phyloP scores from a whole-genome alignment of 2,113 vertebrate genomes.

The Gallinago media region DNA sequence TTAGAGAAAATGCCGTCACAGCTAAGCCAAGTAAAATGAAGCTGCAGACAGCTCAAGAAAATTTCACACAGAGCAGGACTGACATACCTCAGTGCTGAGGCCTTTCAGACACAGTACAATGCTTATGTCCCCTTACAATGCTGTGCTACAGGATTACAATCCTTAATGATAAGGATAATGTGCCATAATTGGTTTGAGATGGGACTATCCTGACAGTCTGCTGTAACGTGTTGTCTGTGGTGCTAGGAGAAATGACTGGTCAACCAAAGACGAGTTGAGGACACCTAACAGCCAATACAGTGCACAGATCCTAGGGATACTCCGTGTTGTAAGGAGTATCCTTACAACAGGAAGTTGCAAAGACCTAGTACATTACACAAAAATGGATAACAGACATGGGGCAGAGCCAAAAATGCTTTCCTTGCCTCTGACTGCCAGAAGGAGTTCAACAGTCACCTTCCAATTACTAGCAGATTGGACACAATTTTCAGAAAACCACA shows the following conservation, averaged over 20 bases:
- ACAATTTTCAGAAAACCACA: not conserved
- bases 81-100: not conserved
- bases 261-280: not conserved
- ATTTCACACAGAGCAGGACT: not conserved
- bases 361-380: not conserved
- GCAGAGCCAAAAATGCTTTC: not conserved
- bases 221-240: not conserved
- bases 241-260: not conserved
- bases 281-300: not conserved
- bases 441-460: not conserved
- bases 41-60: not conserved
- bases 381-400: not conserved
- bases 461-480: not conserved
- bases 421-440: not conserved
- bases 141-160: accelerated
- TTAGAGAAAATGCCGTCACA: not conserved
- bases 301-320: not conserved
- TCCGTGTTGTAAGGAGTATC: not conserved
- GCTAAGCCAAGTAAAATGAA: not conserved
- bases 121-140: accelerated
- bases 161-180: not conserved
- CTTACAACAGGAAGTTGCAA: not conserved
- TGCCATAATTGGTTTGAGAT: not conserved
- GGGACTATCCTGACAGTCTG: not conserved
- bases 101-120: not conserved